phyloP scores from a whole-genome alignment of 2,113 vertebrate species.

The Alexandromys fortis region DNA sequence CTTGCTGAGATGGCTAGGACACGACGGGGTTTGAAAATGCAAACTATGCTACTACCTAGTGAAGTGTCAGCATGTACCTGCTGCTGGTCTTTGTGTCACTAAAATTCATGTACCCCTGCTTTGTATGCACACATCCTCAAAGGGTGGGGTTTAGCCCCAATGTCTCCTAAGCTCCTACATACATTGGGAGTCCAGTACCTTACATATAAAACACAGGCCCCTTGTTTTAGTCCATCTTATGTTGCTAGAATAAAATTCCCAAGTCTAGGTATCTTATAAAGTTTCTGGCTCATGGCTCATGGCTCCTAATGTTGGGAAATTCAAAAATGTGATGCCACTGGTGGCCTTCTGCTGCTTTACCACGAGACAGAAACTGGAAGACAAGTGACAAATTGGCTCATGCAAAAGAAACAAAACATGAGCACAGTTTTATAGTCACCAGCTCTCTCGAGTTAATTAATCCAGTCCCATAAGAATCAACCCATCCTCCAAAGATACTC shows the following conservation, averaged over 20 bases:
- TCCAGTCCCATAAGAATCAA: neutral
- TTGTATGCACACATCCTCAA: too few relatives aligned
- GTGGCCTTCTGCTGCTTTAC: neutral
- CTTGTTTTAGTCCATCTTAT: neutral
- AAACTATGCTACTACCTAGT: neutral
- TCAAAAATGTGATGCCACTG: neutral
- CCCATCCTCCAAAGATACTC: neutral
- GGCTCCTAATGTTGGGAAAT: neutral
- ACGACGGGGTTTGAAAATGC: neutral
- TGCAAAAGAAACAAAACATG: neutral
- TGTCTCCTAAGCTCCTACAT: neutral
- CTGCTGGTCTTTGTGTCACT: neutral
- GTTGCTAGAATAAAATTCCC: neutral
- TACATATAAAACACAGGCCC: neutral
- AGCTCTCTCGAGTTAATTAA: neutral
- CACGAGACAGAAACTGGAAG: neutral
- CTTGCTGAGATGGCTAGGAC: neutral
- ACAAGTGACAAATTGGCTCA: neutral
- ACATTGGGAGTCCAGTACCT: neutral
- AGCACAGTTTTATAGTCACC: neutral
- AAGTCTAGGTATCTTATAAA: neutral
- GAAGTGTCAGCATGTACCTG: neutral
- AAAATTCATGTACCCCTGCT: neutral
- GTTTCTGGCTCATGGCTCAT: neutral
- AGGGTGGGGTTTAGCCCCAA: neutral